Base-by-base conservation (phyloP, 2,888 invertebrate species). In the Carabus problematicus region DNA sequence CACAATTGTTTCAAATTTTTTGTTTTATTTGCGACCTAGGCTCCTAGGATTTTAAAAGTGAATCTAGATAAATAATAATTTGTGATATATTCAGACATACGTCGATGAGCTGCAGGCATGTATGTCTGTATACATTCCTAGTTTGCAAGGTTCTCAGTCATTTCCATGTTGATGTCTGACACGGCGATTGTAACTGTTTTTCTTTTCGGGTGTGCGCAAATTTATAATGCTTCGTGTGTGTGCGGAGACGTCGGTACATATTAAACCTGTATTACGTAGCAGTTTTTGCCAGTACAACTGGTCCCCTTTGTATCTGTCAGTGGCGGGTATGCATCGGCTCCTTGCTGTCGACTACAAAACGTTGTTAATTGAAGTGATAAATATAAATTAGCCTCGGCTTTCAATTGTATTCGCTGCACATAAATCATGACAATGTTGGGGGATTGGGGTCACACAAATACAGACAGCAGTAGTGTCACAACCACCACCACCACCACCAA, bases 321-420 rank as follows among this genome's bases (percentile, higher is more conserved):
- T 52, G 19, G 52, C 52, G n/a, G 19, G 52, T 14, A 52, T 52
- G 52, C 52, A 70, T 71, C 71, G 71, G 66, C 72, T 72, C 71
- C 72, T 73, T 73, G 19, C 56, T 45, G 56, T 55, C 42, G 70
- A 71, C 70, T 71, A 72, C 69, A 72, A 73, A 74, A 74, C 72
- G 73, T 72, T 71, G 75, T 76, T 76, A 76, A 76, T 76, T 76
- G 76, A 73, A 74, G 74, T 75, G 75, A 77, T 77, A 77, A 77
- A 77, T 77, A 77, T 77, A 76, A 77, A 76, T 77, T 77, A 76
- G 74, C 73, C 72, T 71, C 75, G 73, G 74, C 73, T 75, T 76
- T 76, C 77, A 76, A 77, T 77, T 76, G 76, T 75, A 72, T 73
- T 71, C 71, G 70, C 64, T 69, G 74, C 60, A 73, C 75, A 75